Base-by-base conservation (phyloP, 2,888 invertebrate genomes). In the Molorchus minor region DNA sequence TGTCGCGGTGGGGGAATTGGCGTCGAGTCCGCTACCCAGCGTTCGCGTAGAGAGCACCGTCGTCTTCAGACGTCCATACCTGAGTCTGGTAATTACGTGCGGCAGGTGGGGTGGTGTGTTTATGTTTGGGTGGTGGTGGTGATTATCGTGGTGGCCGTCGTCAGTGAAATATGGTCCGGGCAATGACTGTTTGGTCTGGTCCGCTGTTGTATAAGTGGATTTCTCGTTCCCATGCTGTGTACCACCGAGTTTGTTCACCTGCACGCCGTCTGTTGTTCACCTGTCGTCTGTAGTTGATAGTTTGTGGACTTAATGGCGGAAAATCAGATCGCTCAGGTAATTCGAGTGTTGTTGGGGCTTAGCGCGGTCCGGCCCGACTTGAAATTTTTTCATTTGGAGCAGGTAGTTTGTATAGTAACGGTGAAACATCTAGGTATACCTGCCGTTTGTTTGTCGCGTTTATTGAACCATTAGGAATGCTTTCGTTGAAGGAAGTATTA, bases 261-360 rank as follows among this genome's bases (percentile, higher is more conserved):
- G 55, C 21, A 40, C 25, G 21, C 54, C 7, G 17, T 35, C 35
- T 44, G 41, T 47, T 41, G 25, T 53, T 53, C 54, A 58, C 56
- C 58, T 55, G 56, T 35, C 55, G 58, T 62, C 61, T 57, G 56
- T 59, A 61, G 67, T 65, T 58, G 64, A 68, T 65, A 61, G 54
- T 58, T 65, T 41, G 25, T 33, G 52, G 64, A 64, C 67, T 70
- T 78, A 77, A 84, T 84, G 82, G 83, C 83, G 71, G 83, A 84
- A 72, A 84, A 83, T 75, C 84, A 85, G 74, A 84, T 85, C 69
- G 84, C 84, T 71, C 85, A 84, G 84, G 85, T 85, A 83, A 76
- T 62, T 56, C 19, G 49, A n/a, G 38, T 30, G 41, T 19, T 17
- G 7, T 38, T 16, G 7, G 7, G n/a, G 38, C 20, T n/a, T 38